Evolutionary conservation across 2,113 vertebrate genomes (phyloP).

Genomic region (Mesoclemmys tuberculata): DNA sequence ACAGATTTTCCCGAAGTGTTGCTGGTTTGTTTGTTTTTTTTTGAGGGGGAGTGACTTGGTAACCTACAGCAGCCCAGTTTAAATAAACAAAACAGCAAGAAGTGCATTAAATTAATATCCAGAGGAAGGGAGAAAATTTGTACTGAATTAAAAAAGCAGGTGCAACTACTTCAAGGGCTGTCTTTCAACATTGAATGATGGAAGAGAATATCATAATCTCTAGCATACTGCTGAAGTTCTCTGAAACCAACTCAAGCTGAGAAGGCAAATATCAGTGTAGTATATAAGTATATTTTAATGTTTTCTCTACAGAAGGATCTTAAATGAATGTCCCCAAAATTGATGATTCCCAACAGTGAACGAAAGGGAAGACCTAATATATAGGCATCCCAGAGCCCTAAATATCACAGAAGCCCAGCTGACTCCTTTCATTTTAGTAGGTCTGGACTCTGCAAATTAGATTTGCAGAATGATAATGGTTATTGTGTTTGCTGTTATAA

Average conservation of each 20-base stretch:
- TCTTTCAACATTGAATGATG: neutral
- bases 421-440: neutral
- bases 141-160: neutral
- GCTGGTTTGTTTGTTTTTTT: neutral
- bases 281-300: neutral
- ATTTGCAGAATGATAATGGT: neutral
- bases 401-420: neutral
- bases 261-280: neutral
- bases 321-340: neutral
- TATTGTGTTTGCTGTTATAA: too few relatives aligned
- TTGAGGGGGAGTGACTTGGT: neutral
- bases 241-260: neutral
- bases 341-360: neutral
- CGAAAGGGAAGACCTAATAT: neutral
- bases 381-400: neutral
- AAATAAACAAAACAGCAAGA: neutral
- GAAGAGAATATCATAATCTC: neutral
- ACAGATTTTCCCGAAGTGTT: neutral
- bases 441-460: neutral
- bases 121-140: neutral
- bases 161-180: neutral
- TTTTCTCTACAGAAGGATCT: neutral
- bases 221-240: neutral
- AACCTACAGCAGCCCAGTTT: neutral
- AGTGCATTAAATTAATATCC: neutral